Evolutionary conservation across 2,113 vertebrate genomes (phyloP).

Genomic region (Eleginops maclovinus): DNA sequence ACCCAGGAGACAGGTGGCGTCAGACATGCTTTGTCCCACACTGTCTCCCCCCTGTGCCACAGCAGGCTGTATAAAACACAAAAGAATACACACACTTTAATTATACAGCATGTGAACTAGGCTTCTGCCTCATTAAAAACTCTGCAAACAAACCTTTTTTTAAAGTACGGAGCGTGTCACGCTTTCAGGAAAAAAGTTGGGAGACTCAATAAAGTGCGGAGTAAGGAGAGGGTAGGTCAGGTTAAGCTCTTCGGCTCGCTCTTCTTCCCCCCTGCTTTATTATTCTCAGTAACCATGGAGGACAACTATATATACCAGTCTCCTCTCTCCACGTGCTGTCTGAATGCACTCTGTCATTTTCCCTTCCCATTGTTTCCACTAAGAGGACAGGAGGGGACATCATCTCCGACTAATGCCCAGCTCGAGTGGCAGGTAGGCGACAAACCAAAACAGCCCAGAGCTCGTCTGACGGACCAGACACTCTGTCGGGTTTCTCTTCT

Average conservation of each 20-base stretch:
- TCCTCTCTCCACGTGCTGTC: conserved; percentile 15
- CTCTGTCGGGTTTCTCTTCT: conserved; percentile 51
- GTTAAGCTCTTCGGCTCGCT: conserved; percentile 59
- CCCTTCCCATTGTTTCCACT: conserved; percentile 41
- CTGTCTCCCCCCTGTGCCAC: not conserved
- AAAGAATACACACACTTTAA: conserved; percentile 3
- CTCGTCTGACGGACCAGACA: conserved; percentile 31
- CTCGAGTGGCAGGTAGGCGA: conserved; percentile 30
- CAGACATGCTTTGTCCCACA: conserved; percentile 25
- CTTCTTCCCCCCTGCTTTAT: conserved; percentile 56
- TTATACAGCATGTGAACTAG: conserved; percentile 16
- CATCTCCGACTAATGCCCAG: conserved; percentile 36
- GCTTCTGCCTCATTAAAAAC: conserved; percentile 5
- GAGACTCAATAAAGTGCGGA: conserved; percentile 45
- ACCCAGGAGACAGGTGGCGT: conserved; percentile 53
- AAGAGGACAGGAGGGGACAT: conserved; percentile 43
- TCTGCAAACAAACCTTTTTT: conserved; percentile 23
- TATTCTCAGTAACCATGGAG: conserved; percentile 70
- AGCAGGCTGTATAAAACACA: conserved; percentile 1
- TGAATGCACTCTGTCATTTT: conserved; percentile 40
- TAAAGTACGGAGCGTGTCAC: not conserved
- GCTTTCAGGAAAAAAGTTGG: conserved; percentile 19
- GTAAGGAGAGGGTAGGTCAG: conserved; percentile 43
- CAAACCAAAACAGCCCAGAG: conserved; percentile 52
- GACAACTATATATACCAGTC: conserved; percentile 63